phyloP scores from a whole-genome alignment of 2,113 vertebrate species.

The human region GRCh38 chr11:104319001-104319500 shows the following conservation, averaged over 20 bases:
- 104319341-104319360: not conserved
- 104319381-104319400: conserved; percentile 51
- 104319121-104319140: not conserved
- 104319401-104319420: not conserved
- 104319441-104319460: conserved; percentile 51
- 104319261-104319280: not conserved
- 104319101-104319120: not conserved
- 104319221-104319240: not conserved
- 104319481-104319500: not conserved
- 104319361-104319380: not conserved
- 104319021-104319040: not conserved
- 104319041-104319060: not conserved
- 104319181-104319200: not conserved
- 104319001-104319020: not conserved
- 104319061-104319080: not conserved
- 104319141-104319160: not conserved
- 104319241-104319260: not conserved
- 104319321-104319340: not conserved
- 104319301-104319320: not conserved
- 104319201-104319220: not conserved
- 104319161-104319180: not conserved
- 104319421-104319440: conserved; percentile 36
- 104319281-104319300: not conserved
- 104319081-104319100: not conserved
- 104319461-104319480: not conserved